phyloP scores from a whole-genome alignment of 2,113 vertebrate genomes.

The Gambusia holbrooki region DNA sequence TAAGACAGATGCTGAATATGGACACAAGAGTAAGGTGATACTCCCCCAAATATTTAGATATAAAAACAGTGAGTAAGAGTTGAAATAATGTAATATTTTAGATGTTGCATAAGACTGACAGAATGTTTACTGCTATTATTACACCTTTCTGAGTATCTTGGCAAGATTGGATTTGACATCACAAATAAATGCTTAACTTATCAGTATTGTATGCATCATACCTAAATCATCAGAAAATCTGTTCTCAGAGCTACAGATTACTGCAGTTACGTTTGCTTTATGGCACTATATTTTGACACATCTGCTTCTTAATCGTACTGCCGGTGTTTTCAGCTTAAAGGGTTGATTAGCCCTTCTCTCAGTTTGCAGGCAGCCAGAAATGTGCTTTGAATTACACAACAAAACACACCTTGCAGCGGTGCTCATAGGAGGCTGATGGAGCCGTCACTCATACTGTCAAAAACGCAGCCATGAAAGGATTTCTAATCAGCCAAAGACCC shows the following conservation, averaged over 20 bases:
- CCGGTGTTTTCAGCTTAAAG: conserved; percentile 16
- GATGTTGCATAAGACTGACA: not conserved
- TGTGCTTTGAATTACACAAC: conserved; percentile 17
- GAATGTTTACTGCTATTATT: not conserved
- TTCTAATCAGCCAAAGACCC: conserved; percentile 2
- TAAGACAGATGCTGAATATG: not conserved
- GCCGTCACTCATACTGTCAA: conserved; percentile 24
- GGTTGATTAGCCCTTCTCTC: conserved; percentile 11
- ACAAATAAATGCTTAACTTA: not conserved
- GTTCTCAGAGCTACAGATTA: not conserved
- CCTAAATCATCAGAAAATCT: not conserved
- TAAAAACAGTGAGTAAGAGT: not conserved
- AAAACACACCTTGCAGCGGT: conserved; percentile 8
- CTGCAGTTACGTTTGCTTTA: conserved; percentile 3
- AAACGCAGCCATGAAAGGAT: not conserved
- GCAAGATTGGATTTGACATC: not conserved
- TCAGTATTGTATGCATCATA: too few species aligned
- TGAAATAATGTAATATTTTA: too few species aligned
- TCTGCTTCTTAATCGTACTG: not conserved
- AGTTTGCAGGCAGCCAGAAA: conserved; percentile 11
- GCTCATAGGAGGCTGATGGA: conserved; percentile 3
- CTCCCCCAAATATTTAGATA: not conserved
- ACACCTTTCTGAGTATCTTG: not conserved
- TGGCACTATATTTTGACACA: not conserved
- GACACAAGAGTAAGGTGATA: not conserved